Evolutionary conservation across 2,113 vertebrate species (phyloP), one percentile per base, ranked within the genome.

Genomic region (Calyptomena viridis): DNA sequence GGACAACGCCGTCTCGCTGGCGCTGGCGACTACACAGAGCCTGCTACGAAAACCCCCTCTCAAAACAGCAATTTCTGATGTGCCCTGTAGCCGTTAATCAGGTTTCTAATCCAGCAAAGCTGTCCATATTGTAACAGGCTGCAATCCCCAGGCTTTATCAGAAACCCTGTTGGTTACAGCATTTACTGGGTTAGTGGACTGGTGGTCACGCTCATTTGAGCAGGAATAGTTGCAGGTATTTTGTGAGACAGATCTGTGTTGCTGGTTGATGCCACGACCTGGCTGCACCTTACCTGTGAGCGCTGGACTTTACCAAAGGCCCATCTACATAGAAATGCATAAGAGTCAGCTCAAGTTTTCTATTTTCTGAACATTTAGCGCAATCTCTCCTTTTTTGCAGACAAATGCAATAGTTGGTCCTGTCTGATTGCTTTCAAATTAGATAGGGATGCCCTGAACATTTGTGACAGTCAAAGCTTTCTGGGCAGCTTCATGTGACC

Each of bases 61-160:
- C 84, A 79, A 72, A 95, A 95, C 82, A 96, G 93, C 60, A 30
- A 63, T 87, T 89, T 74, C 95, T 95, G 78, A 93, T 95, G 90
- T 91, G 55, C 46, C 60, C 52, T 0, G 4, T 71, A 84, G 77
- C 84, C 11, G 10, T 87, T 94, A 89, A 95, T 89, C 92, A 89
- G 73, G 81, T 82, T 87, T 82, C 84, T 94, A 96, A 96, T 91
- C 87, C 93, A 63, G 56, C 52, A 71, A 87, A 96, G 95, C 89
- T 78, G 69, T 35, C 84, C 5, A 0, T 66, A 60, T 79, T 76
- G 93, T 92, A 90, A 78, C 67, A 31, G 28, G 93, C 89, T 69
- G 76, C 2, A 3, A 53, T 90, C 77, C 86, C 83, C 19, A 2
- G 53, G 62, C 63, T 63, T 50, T 79, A 85, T 85, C 88, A 88